These are phyloP conservation scores for Ptychodera flava DNA, from an alignment of 35 echinoderm and acorn worm species.

Conservation along the genomic window DNA sequence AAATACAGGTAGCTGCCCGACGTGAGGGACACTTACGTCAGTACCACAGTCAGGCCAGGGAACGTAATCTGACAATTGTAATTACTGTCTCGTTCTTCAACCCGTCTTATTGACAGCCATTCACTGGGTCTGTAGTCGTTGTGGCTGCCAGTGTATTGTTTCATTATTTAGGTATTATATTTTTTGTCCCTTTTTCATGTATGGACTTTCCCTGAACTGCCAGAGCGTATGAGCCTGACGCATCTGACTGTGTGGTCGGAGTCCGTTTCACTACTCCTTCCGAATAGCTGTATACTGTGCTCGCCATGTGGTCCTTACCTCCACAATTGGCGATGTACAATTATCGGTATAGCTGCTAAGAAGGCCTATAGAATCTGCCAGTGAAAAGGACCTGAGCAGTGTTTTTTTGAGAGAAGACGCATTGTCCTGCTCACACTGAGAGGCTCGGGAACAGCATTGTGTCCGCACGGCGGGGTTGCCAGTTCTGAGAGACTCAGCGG, in stretches of 20 bases:
- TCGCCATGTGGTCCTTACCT: neutral
- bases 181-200: too few relatives aligned
- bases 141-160: too few relatives aligned
- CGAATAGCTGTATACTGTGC: neutral
- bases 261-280: neutral
- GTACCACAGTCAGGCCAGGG: too few relatives aligned
- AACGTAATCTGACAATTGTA: too few relatives aligned
- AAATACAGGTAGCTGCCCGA: too few relatives aligned
- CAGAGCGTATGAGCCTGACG: too few relatives aligned
- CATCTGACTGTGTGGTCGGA: neutral
- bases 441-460: neutral
- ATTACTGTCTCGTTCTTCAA: too few relatives aligned
- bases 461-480: neutral
- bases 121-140: too few relatives aligned
- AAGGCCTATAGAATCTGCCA: neutral
- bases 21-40: too few relatives aligned
- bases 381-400: neutral
- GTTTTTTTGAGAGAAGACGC: neutral
- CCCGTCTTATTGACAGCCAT: too few relatives aligned
- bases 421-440: neutral
- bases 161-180: too few relatives aligned
- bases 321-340: neutral
- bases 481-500: neutral
- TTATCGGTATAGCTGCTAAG: neutral
- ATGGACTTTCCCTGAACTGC: too few relatives aligned